phyloP scores from a whole-genome alignment of 2,797 vertebrate species.

The Poeciliopsis gracilis region DNA sequence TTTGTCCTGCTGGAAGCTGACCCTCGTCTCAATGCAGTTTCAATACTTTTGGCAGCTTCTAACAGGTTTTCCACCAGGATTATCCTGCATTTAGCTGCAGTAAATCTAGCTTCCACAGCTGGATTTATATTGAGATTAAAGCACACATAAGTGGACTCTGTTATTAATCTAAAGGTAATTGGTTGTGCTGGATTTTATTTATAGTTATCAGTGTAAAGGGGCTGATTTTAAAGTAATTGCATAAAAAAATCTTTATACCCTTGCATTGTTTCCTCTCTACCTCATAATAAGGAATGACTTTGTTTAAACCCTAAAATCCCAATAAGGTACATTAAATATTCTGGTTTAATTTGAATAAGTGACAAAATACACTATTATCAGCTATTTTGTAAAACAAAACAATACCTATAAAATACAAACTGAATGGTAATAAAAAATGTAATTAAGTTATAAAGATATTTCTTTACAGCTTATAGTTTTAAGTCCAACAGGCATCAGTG shows the following conservation, averaged over 20 bases:
- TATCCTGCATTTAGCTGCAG: background rate
- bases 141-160: no score
- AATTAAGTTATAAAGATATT: background rate
- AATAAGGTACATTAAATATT: background rate
- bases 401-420: background rate
- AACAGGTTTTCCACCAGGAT: background rate
- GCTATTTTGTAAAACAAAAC: background rate
- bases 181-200: no score
- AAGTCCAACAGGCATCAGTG: conserved; percentile 5
- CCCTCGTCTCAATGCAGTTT: background rate
- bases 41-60: background rate
- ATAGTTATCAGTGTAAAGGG: no score
- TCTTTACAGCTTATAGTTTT: background rate
- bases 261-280: background rate
- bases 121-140: no score
- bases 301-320: background rate
- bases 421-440: background rate
- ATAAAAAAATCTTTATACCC: background rate
- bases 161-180: background rate
- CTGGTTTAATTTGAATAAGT: background rate
- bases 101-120: background rate
- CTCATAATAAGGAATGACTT: background rate
- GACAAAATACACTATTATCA: background rate
- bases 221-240: background rate
- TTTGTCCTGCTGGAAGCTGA: background rate